Conservation (phyloP, 2,113 vertebrate species). For the Rhynchomys soricoides region DNA sequence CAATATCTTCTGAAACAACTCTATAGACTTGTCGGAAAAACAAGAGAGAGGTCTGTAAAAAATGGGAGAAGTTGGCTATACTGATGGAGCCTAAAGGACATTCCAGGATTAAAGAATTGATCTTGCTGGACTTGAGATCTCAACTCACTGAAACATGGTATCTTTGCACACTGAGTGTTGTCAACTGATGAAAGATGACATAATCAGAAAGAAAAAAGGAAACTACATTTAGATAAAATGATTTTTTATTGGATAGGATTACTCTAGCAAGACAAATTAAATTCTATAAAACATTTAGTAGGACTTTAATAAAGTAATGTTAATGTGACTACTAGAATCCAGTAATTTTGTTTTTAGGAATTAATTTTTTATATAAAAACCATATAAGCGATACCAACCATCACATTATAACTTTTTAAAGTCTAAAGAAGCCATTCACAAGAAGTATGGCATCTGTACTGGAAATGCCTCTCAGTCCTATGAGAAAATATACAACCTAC, state of each 20-base stretch:
- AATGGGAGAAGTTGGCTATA: background rate
- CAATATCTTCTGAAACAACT: conserved; percentile 33
- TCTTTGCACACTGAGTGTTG: background rate
- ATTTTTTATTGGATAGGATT: background rate
- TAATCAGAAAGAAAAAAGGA: background rate
- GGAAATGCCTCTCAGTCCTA: background rate
- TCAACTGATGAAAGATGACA: background rate
- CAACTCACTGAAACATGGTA: background rate
- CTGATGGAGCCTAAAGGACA: background rate
- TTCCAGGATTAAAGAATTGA: background rate
- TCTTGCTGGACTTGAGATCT: background rate
- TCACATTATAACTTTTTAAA: background rate
- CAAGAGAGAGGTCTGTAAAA: background rate
- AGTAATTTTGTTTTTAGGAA: conserved; percentile 32
- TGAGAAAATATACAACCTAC: background rate
- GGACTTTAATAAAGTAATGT: conserved; percentile 25
- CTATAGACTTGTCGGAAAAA: conserved; percentile 23
- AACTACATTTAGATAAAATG: background rate
- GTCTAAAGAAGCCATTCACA: background rate
- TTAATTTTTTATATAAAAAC: conserved; percentile 11
- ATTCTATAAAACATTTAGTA: background rate
- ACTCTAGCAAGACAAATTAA: background rate
- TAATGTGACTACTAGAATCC: background rate
- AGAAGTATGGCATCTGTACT: background rate
- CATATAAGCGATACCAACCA: background rate